Percentiles rank a stretch among this genome's conserved stretches.
These are phyloP conservation scores for Calephelis virginiensis DNA, from an alignment of 1,140 invertebrate species.

Conservation along the genomic window DNA sequence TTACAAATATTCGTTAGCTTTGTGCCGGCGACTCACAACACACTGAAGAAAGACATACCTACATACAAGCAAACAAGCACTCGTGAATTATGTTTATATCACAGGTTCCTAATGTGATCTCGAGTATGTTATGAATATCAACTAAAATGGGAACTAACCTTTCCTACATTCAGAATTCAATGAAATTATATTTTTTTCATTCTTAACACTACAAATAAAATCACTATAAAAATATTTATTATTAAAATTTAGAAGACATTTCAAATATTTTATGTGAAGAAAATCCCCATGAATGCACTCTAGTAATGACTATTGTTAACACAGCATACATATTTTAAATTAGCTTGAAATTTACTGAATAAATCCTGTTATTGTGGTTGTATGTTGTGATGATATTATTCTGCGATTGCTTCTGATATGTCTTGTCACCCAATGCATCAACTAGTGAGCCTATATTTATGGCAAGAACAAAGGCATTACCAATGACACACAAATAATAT, in stretches of 20 bases:
- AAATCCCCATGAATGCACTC: conserved; percentile 8
- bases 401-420: conserved; percentile 69
- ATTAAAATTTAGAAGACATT: conserved; percentile 20
- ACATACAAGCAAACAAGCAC: conserved; percentile 67
- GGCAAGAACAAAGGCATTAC: conserved; percentile 66
- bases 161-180: conserved; percentile 2
- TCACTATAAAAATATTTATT: conserved; percentile 8
- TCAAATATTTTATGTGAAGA: conserved; percentile 6
- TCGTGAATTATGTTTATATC: conserved; percentile 70
- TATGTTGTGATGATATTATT: conserved; percentile 31
- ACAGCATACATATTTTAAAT: conserved; percentile 7
- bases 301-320: conserved; percentile 3
- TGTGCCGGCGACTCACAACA: conserved; percentile 44
- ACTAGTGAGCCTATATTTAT: conserved; percentile 39
- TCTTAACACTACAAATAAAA: conserved; percentile 14
- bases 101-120: conserved; percentile 72
- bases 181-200: conserved; percentile 1
- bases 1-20: conserved; percentile 18
- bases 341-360: neutral
- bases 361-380: conserved; percentile 27
- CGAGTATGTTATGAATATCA: conserved; percentile 23
- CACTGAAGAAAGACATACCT: conserved; percentile 46
- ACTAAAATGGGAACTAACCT: conserved; percentile 22
- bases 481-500: conserved; percentile 67
- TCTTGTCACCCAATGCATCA: conserved; percentile 52